phyloP scores from a whole-genome alignment of 2,888 invertebrate species.

The Acronicta aceris region DNA sequence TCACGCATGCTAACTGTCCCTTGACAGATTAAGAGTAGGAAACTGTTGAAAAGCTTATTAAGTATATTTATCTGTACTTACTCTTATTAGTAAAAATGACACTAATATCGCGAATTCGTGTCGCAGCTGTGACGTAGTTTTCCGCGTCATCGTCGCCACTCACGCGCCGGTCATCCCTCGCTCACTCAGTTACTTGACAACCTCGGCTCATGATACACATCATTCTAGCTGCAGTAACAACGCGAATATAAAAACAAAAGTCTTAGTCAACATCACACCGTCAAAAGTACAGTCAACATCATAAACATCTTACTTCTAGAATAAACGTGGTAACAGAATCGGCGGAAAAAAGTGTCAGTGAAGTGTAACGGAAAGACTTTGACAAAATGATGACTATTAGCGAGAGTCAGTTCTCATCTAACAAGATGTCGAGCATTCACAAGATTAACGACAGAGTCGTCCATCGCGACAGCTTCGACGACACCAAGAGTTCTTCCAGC shows the following conservation, averaged over 20 bases:
- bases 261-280: background rate
- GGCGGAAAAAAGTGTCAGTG: constrained; percentile 44
- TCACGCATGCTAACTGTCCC: too few species aligned
- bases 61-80: too few species aligned
- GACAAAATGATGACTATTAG: constrained; percentile 87
- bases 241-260: background rate
- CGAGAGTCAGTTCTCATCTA: constrained; percentile 87
- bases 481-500: constrained; percentile 84
- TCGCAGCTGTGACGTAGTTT: constrained; percentile 21
- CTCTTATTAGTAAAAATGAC: too few species aligned
- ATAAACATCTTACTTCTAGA: constrained; percentile 29
- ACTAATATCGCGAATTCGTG: background rate
- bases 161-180: constrained; percentile 29
- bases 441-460: constrained; percentile 85
- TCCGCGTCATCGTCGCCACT: constrained; percentile 22
- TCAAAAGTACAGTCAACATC: constrained; percentile 12
- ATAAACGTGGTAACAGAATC: constrained; percentile 6
- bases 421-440: constrained; percentile 86
- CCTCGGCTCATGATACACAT: background rate
- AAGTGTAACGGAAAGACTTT: constrained; percentile 45
- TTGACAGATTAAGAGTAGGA: too few species aligned
- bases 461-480: constrained; percentile 84
- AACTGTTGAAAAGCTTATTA: too few species aligned
- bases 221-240: background rate
- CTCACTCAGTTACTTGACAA: constrained; percentile 16